A percentile compares a stretch with the other conserved stretches of the same genome.
These are phyloP conservation scores for Rhingia campestris DNA, from an alignment of 2,888 invertebrate genomes.

Conservation along the genomic window DNA sequence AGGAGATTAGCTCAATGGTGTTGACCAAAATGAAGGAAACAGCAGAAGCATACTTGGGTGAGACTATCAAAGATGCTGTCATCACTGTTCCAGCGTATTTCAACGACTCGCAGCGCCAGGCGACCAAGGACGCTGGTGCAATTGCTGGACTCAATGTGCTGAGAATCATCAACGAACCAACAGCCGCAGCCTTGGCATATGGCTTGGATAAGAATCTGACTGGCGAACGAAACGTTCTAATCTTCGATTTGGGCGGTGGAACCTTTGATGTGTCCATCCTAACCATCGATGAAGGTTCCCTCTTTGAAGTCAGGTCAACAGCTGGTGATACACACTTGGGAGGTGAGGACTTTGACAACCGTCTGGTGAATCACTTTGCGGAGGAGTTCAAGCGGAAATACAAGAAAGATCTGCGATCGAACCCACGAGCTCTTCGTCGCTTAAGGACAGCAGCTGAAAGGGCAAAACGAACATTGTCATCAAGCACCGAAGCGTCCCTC, in stretches of 20 bases:
- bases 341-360: conserved; percentile 94
- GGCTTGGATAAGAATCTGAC: conserved; percentile 93
- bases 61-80: too few species aligned
- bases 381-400: conserved; percentile 92
- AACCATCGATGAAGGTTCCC: conserved; percentile 93
- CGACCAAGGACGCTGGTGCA: too few species aligned
- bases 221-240: conserved; percentile 91
- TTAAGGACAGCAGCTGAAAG: conserved; percentile 90
- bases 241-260: conserved; percentile 87
- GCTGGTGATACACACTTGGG: conserved; percentile 96
- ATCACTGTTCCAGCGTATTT: too few species aligned
- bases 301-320: conserved; percentile 96
- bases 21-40: too few species aligned
- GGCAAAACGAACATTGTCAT: conserved; percentile 90
- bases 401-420: conserved; percentile 86
- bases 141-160: conserved; percentile 90
- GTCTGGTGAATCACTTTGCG: conserved; percentile 92
- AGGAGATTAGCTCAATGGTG: too few species aligned
- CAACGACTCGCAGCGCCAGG: too few species aligned
- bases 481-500: conserved; percentile 90
- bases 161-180: conserved; percentile 95
- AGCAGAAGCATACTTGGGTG: too few species aligned
- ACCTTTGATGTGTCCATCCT: conserved; percentile 97
- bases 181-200: conserved; percentile 95
- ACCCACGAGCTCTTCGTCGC: conserved; percentile 87